These are phyloP conservation scores for Drosophila borborema DNA, from an alignment of 2,888 invertebrate genomes.

Conservation along the genomic window DNA sequence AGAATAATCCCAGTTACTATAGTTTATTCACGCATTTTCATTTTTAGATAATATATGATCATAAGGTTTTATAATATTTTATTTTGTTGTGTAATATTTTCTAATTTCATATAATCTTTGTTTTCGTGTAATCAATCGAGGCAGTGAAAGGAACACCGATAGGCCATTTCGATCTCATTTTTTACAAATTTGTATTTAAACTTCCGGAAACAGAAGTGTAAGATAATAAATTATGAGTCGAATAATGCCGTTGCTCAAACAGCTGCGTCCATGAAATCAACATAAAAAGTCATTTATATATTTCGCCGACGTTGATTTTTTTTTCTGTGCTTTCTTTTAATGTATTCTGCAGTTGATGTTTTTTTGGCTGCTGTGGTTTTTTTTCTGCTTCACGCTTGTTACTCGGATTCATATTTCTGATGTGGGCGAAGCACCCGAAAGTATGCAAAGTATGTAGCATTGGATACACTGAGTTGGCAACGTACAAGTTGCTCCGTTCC, in stretches of 20 bases:
- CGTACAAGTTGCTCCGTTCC: conserved; percentile 18
- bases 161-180: conserved; percentile 2
- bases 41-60: too few relatives aligned
- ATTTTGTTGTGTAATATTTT: background rate
- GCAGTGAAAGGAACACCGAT: background rate
- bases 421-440: conserved; percentile 45
- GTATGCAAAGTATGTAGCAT: conserved; percentile 72
- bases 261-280: conserved; percentile 80
- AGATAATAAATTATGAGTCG: conserved; percentile 70
- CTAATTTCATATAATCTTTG: too few relatives aligned
- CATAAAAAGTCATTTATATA: conserved; percentile 79
- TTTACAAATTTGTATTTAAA: conserved; percentile 72
- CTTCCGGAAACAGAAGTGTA: conserved; percentile 70
- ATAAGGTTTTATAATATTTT: background rate
- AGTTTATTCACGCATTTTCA: too few relatives aligned
- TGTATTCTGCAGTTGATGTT: conserved; percentile 65
- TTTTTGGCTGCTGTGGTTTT: conserved; percentile 39
- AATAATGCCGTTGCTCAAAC: conserved; percentile 49
- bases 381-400: conserved; percentile 72
- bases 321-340: conserved; percentile 30
- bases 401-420: conserved; percentile 50
- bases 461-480: conserved; percentile 35
- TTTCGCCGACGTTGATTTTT: conserved; percentile 41
- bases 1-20: too few relatives aligned
- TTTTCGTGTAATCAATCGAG: background rate